Evolutionary conservation across 2,797 vertebrate species (phyloP).

Genomic region (Steatocranus sp.): DNA sequence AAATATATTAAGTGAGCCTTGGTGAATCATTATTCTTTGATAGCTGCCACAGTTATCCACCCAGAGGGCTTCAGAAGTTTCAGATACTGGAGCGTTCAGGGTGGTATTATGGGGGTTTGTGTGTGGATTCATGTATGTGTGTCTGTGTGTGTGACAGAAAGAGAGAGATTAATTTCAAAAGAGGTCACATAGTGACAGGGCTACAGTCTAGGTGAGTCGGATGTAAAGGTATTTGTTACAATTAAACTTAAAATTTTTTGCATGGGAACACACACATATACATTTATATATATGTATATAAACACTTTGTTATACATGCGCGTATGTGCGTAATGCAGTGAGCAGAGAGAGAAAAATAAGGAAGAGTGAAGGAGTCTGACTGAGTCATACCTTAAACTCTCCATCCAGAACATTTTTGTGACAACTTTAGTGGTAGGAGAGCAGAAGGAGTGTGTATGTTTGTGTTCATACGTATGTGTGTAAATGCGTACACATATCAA

Average conservation of each 20-base stretch:
- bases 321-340: neutral
- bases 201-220: neutral
- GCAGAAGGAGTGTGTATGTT: neutral
- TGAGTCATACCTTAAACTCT: conserved; percentile 41
- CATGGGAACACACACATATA: neutral
- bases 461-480: neutral
- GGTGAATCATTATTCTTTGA: conserved; percentile 36
- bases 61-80: conserved; percentile 6
- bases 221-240: neutral
- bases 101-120: conserved; percentile 1
- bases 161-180: neutral
- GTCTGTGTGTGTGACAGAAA: neutral
- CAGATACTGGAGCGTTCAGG: conserved; percentile 11
- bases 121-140: neutral
- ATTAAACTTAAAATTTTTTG: neutral
- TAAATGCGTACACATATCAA: neutral
- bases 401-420: conserved; percentile 55
- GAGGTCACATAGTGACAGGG: neutral
- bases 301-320: neutral
- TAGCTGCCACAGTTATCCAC: conserved; percentile 15
- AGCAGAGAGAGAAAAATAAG: neutral
- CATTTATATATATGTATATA: accelerated
- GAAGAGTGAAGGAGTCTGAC: conserved; percentile 17
- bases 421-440: conserved; percentile 29
- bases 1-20: neutral